Percentiles rank a stretch among this genome's conserved stretches.
phyloP scores from a whole-genome alignment of 2,113 vertebrate species.

The Megatriorchis doriae region DNA sequence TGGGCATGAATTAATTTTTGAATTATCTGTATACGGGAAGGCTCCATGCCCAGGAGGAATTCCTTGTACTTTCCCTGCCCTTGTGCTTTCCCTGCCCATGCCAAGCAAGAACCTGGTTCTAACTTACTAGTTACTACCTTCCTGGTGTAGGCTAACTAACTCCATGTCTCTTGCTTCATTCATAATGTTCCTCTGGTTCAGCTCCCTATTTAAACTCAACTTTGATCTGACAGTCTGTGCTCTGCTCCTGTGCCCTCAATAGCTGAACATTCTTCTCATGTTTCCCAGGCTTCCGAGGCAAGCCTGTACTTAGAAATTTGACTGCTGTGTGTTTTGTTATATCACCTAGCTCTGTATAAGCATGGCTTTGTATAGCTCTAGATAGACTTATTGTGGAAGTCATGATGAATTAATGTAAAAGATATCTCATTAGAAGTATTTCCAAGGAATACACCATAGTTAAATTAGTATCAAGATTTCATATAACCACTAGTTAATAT shows the following conservation, averaged over 20 bases:
- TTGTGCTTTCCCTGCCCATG: neutral
- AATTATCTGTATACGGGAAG: neutral
- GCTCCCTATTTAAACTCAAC: neutral
- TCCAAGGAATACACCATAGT: neutral
- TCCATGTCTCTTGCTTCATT: neutral
- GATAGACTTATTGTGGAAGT: neutral
- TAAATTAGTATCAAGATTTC: neutral
- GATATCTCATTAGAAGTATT: neutral
- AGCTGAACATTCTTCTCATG: conserved; percentile 62
- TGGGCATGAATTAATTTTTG: neutral
- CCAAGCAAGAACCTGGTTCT: neutral
- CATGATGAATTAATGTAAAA: neutral
- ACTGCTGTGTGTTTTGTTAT: neutral
- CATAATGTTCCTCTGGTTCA: neutral
- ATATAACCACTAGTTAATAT: neutral
- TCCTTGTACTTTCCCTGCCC: neutral
- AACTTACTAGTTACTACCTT: neutral
- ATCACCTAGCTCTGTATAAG: conserved; percentile 24
- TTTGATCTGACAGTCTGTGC: neutral
- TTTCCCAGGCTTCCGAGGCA: conserved; percentile 23
- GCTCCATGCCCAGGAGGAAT: neutral
- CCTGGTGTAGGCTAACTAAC: neutral
- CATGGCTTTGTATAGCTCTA: neutral
- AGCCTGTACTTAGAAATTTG: conserved; percentile 53
- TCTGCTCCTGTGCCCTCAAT: neutral